Conservation (phyloP, 2,797 vertebrate species). For the Myripristis murdjan region DNA sequence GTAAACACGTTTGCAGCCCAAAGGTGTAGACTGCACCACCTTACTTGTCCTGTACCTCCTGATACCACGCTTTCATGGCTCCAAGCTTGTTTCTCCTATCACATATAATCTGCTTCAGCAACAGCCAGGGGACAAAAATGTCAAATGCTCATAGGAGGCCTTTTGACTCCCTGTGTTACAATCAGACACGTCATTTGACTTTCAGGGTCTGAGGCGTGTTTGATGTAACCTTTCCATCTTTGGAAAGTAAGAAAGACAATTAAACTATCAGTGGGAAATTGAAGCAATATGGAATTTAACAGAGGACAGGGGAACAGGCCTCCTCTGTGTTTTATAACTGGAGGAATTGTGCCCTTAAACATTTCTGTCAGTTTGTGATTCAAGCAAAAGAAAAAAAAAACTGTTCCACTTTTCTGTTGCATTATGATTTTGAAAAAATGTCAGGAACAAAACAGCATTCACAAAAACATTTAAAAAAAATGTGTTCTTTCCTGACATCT, state of each 20-base stretch:
- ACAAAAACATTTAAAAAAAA: too few relatives aligned
- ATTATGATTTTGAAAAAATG: too few relatives aligned
- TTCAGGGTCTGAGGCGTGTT: conserved; percentile 18
- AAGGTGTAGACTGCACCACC: conserved; percentile 1
- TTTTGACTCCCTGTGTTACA: conserved; percentile 37
- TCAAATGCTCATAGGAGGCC: conserved; percentile 37
- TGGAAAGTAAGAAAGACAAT: neutral
- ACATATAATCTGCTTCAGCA: conserved; percentile 40
- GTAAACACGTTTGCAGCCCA: neutral
- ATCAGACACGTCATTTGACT: conserved; percentile 47
- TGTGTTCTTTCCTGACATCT: too few relatives aligned
- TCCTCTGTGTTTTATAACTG: neutral
- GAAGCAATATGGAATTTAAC: neutral
- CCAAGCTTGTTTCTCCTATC: conserved; percentile 39
- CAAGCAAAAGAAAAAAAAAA: too few relatives aligned
- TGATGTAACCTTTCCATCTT: conserved; percentile 5
- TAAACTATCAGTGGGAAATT: neutral
- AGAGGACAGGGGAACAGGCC: neutral
- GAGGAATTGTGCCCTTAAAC: neutral
- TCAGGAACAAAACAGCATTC: too few relatives aligned
- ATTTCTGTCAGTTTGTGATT: neutral
- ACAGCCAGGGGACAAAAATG: conserved; percentile 37
- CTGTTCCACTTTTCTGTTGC: too few relatives aligned
- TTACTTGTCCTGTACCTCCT: conserved; percentile 23
- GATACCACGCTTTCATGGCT: conserved; percentile 24